Evolutionary conservation across 2,888 invertebrate genomes (phyloP), one percentile per base, ranked within the genome.

Genomic region (Carabus problematicus): DNA sequence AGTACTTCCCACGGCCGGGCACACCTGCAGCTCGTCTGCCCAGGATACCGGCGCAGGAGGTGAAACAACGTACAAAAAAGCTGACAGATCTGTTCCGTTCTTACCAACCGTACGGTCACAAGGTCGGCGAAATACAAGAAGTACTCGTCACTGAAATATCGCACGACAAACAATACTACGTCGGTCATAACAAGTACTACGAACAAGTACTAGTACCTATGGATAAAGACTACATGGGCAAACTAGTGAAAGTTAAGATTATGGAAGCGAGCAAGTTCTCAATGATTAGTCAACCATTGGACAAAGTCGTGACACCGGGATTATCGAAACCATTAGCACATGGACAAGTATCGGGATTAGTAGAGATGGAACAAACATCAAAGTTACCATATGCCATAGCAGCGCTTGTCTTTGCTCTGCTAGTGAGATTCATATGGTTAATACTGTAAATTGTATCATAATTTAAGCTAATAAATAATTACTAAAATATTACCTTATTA

Each of bases 1-100:
- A 99, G 84, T 99, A 96, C 84, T 99, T 93, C 77, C 95, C 98
- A 0, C 83, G 98, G 12, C 96, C 97, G 0, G 98, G 98, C 1
- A 99, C 98, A 0, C 97, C 97, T 0, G 98, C 98, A 0, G 97
- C 98, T 0, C 88, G 89, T 72, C 91, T 99, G 91, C 84, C 85
- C 3, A 87, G 91, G 80, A 89, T 98, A 29, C 93, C 95, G 0
- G 86, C 94, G 0, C 89, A 93, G 78, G 89, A 93, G 78, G 97
- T 97, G 0, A 98, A 98, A 79, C 88, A 88, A 72, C 87, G 98
- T 19, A 98, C 98, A 0, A 96, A 94, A 81, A 83, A 84, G 70
- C 83, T 98, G 0, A 95, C 95, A 0, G 93, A 96, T 64, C 84
- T 97, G 8, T 98, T 98, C 83, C 87, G 92, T 49, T 92, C 93